Percentiles rank a stretch among this genome's conserved stretches.
These are phyloP conservation scores for Doryteuthis pealeii DNA, from an alignment of 1,140 invertebrate genomes.

Conservation along the genomic window DNA sequence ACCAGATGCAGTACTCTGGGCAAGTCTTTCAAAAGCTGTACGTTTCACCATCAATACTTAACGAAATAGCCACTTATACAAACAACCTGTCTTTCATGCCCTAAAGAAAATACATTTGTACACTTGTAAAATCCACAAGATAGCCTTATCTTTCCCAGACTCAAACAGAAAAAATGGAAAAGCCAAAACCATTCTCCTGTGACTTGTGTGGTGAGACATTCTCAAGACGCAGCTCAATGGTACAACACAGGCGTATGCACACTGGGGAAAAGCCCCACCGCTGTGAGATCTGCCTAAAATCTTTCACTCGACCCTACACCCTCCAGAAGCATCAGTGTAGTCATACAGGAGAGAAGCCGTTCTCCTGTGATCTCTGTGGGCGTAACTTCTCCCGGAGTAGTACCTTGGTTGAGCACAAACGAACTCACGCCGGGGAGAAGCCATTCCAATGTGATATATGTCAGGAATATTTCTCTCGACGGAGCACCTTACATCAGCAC, in stretches of 20 bases:
- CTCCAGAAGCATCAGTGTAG: conserved; percentile 25
- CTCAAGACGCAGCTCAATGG: conserved; percentile 10
- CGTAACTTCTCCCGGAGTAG: conserved; percentile 20
- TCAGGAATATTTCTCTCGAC: conserved; percentile 10
- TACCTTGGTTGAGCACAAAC: conserved; percentile 23
- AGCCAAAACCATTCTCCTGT: not conserved
- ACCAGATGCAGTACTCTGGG: too few relatives aligned
- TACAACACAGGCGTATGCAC: conserved; percentile 25
- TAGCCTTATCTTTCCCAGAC: too few relatives aligned
- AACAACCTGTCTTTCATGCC: too few relatives aligned
- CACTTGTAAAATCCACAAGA: too few relatives aligned
- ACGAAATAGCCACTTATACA: too few relatives aligned
- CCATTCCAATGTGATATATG: conserved; percentile 18
- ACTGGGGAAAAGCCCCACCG: conserved; percentile 19
- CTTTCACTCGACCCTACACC: conserved; percentile 68
- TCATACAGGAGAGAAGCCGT: conserved; percentile 27
- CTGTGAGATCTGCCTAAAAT: conserved; percentile 81
- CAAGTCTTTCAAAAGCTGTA: too few relatives aligned
- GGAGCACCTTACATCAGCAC: conserved; percentile 49
- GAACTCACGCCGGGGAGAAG: conserved; percentile 30
- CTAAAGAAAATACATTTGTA: too few relatives aligned
- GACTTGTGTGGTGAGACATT: not conserved
- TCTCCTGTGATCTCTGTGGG: conserved; percentile 25
- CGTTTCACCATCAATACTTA: too few relatives aligned
- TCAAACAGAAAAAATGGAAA: too few relatives aligned